These are phyloP conservation scores for Drosophila pseudoobscura DNA, from an alignment of 1,140 invertebrate genomes.

Conservation along the genomic window DNA sequence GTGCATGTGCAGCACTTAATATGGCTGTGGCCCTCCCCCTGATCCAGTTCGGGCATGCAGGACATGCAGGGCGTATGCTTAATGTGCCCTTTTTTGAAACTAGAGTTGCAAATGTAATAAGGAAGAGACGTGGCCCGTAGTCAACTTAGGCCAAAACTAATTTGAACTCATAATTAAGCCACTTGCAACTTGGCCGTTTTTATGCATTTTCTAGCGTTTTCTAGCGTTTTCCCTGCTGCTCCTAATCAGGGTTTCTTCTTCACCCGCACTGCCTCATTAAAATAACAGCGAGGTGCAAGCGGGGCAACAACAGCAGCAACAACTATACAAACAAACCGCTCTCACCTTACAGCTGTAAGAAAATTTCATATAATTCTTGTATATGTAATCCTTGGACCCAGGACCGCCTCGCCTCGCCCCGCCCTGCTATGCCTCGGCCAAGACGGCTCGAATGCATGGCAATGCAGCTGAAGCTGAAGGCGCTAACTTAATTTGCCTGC, in stretches of 20 bases:
- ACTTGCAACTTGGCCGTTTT: constrained; percentile 20
- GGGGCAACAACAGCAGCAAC: constrained; percentile 4
- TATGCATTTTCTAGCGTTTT: background rate
- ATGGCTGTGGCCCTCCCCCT: too few species aligned
- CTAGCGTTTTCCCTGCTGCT: background rate
- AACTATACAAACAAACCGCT: constrained; percentile 60
- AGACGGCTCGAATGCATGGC: constrained; percentile 39
- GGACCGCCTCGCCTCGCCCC: constrained; percentile 2
- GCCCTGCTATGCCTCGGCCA: background rate
- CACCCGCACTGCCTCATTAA: constrained; percentile 57
- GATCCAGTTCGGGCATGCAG: too few species aligned
- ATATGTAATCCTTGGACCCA: constrained; percentile 32
- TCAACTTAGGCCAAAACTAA: constrained; percentile 56
- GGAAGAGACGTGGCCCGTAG: background rate
- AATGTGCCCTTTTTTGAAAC: constrained; percentile 4
- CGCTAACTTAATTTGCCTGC: constrained; percentile 68
- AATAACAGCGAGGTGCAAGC: constrained; percentile 40
- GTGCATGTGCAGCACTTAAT: constrained; percentile 17
- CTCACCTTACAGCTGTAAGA: constrained; percentile 58
- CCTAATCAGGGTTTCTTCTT: constrained; percentile 50
- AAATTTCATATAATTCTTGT: constrained; percentile 59
- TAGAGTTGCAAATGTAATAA: constrained; percentile 18
- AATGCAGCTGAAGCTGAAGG: constrained; percentile 34
- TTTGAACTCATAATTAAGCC: constrained; percentile 71
- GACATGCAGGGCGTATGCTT: constrained; percentile 29